A percentile compares a stretch with the other conserved stretches of the same genome.
Conservation (phyloP, 2,888 invertebrate species). For the Phyllotreta striolata region DNA sequence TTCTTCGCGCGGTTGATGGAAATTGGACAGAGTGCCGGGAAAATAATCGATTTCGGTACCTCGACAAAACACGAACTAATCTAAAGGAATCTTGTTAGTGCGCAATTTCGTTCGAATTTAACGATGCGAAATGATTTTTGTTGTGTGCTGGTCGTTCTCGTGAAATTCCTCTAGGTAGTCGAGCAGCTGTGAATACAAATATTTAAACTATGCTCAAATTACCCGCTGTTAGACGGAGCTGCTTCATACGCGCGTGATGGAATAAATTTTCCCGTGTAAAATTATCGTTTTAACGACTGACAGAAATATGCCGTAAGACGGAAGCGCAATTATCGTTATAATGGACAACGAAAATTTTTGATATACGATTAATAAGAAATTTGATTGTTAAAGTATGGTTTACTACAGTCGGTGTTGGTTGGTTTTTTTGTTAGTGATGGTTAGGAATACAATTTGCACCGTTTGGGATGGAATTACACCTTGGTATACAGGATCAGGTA, state of each 20-base stretch:
- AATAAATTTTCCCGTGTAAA: conserved; percentile 11
- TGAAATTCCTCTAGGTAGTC: too few species aligned
- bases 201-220: conserved; percentile 14
- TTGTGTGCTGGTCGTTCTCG: too few species aligned
- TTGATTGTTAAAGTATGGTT: conserved; percentile 21
- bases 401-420: conserved; percentile 20
- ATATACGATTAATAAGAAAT: too few species aligned
- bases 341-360: conserved; percentile 22
- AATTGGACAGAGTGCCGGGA: too few species aligned
- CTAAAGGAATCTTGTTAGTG: too few species aligned
- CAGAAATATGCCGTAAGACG: conserved; percentile 17
- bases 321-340: conserved; percentile 18
- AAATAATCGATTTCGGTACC: too few species aligned
- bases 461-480: conserved; percentile 64
- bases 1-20: conserved; percentile 12
- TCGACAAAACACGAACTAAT: too few species aligned
- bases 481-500: conserved; percentile 66
- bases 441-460: conserved; percentile 31
- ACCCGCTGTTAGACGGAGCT: conserved; percentile 4
- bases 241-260: conserved; percentile 2
- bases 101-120: too few species aligned
- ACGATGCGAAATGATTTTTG: too few species aligned
- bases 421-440: conserved; percentile 34
- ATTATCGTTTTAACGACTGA: conserved; percentile 10
- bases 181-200: conserved; percentile 4